phyloP scores from a whole-genome alignment of 1,140 invertebrate species.

The Bombus polaris region DNA sequence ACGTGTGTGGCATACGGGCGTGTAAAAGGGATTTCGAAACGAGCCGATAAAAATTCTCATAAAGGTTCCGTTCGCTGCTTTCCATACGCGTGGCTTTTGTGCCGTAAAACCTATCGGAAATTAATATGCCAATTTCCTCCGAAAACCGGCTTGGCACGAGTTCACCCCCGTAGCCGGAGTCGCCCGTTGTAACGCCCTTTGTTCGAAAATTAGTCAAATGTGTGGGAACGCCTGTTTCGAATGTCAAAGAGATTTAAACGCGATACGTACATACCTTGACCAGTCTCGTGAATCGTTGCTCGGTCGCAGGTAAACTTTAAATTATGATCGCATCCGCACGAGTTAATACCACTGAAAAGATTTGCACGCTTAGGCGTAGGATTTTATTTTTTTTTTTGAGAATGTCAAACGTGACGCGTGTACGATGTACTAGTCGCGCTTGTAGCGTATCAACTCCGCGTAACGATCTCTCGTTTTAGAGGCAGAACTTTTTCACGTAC shows the following conservation, averaged over 20 bases:
- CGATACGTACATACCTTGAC: background rate
- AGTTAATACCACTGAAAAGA: too few species aligned
- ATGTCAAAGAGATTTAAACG: conserved; percentile 57
- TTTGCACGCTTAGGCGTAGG: too few species aligned
- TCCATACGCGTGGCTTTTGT: conserved; percentile 32
- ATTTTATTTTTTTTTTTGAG: too few species aligned
- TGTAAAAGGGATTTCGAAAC: conserved; percentile 24
- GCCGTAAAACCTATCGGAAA: conserved; percentile 46
- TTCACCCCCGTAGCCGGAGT: background rate
- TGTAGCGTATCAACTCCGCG: too few species aligned
- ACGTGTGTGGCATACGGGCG: background rate
- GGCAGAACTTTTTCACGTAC: too few species aligned
- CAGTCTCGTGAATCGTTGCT: background rate
- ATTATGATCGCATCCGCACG: background rate
- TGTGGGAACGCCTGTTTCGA: conserved; percentile 37
- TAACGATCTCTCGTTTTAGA: too few species aligned
- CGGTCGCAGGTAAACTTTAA: conserved; percentile 15
- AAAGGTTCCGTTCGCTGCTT: background rate
- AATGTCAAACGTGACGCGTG: too few species aligned
- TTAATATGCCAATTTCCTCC: conserved; percentile 51
- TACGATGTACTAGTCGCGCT: too few species aligned
- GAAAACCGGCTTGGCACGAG: conserved; percentile 37
- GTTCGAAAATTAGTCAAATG: conserved; percentile 59
- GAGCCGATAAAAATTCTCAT: conserved; percentile 42
- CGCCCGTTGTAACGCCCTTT: conserved; percentile 38